Base-by-base conservation (phyloP, 2,888 invertebrate species). In the Orchestes rusci region DNA sequence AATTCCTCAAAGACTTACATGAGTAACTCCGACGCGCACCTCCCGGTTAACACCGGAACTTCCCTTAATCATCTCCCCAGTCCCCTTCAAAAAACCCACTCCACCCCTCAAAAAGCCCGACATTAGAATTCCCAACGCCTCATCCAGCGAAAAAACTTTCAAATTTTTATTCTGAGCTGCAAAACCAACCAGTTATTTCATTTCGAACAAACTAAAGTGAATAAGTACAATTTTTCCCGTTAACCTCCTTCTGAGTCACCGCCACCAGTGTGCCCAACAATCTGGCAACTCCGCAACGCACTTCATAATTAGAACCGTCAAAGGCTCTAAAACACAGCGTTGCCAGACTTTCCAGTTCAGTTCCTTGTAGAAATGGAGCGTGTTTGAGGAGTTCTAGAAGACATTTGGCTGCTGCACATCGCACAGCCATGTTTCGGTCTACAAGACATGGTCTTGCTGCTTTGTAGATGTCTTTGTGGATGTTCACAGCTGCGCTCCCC, bases 1-100 rank as follows among this genome's bases (percentile, higher is more conserved):
- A 23, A 5, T 10, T 30, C 12, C 7, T 30, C 7, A 5, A 30
- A 10, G 36, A 45, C 53, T 79, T 70, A 92, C 92, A 73, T 97
- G 92, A 3, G 97, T 95, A 1, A 99, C 91, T 47, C 97, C 97
- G 45, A 99, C 94, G 54, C 97, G 77, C 42, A 97, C 90, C 75
- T 99, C 97, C 51, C 94, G 75, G 66, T 93, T 94, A 1, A 96
- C 88, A 5, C 89, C 86, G 0, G 90, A 89, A 53, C 87, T 87
- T 3, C 94, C 93, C 70, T 95, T 95, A 54, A 96, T 95, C 63
- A 95, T 94, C 71, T 96, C 95, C 1, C 86, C 86, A 10, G 87
- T 84, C 15, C 91, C 91, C 69, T 95, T 95, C 16, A 96, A 72
- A 65, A 96, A 95, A 1, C 93, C 89, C 2, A 85, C 89, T 10